Evolutionary conservation across 2,113 vertebrate species (phyloP), one percentile per base, ranked within the genome.

Genomic region (Dolichallabes microphthalmus): DNA sequence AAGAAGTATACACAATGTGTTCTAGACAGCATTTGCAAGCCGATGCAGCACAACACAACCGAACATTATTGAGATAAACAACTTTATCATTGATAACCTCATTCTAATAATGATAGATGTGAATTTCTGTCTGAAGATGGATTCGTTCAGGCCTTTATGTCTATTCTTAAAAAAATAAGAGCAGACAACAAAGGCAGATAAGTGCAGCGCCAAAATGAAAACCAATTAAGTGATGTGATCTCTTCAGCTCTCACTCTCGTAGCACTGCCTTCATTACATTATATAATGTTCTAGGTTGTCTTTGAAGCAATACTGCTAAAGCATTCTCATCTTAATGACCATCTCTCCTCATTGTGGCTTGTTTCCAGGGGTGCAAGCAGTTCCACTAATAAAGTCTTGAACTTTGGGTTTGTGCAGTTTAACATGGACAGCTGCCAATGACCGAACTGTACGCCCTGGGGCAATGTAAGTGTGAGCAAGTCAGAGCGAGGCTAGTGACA

Each of bases 381-480:
- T 66, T 73, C 14, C 22, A 22, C 80, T 80, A 63, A 53, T 30
- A 32, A 39, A 58, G 55, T 68, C 50, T 78, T 76, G 30, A 79
- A 27, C 35, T 82, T 60, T 55, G 73, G 52, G 81, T 84, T 35
- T 87, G 88, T 88, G 25, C 63, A 86, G 5, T 17, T 85, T 69
- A 88, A 92, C 91, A 92, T 92, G 90, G 82, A 79, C 79, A 88
- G 86, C 85, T 83, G 86, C 92, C 86, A 84, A 90, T 93, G 92
- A 92, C 88, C 25, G 50, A 82, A 71, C 52, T n/a, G 35, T 79
- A 73, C 78, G 6, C 45, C 57, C 79, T 74, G 78, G 84, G 82
- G 83, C 52, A 80, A 88, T 89, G 89, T 86, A 85, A 82, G 73
- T 88, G 81, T 90, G 55, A 79, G 35, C 30, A 35, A 86, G 82